Evolutionary conservation across 2,113 vertebrate species (phyloP), one percentile per base, ranked within the genome.

Genomic region (Origma solitaria): DNA sequence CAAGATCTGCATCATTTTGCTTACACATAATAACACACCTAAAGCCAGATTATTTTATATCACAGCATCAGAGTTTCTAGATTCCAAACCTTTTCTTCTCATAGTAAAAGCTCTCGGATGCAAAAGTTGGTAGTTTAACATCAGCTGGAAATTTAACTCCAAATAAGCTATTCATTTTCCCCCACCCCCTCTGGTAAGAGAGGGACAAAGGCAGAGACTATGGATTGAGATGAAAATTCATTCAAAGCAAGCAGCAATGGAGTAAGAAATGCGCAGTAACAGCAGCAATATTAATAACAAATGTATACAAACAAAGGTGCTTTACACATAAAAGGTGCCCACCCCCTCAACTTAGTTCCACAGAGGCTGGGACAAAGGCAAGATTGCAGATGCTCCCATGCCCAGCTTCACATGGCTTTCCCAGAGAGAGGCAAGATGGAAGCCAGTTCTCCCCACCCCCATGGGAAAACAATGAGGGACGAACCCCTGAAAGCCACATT

Each of bases 141-240:
- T 1, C 0, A 60, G 12, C 31, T 60, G 45, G 44, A 82, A 70
- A 70, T 42, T 15, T 42, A 60, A 42, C 11, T 58, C 15, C 15
- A 50, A 69, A 40, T 40, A n/a, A 58, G 40, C 15, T 7, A 30
- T 9, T 58, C 42, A 11, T 23, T 38, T 49, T 38, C 11, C 35
- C 7, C 5, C 0, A 0, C 11, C 7, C 28, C 5, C 9, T 70
- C 44, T 70, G 21, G 19, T n/a, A 24, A 50, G 54, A 50, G 33
- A 70, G 15, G 30, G 11, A 50, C 15, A 40, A 69, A 40, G 35
- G 35, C 9, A 28, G 28, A 69, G 35, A 58, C 5, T 23, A 30
- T 2, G 27, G 7, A 11, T 18, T 69, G 11, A 40, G 44, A 57
- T 40, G 33, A 69, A 57, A 56, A 38, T 38, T 49, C 11, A 33